Conservation (phyloP, 2,888 invertebrate genomes). For the Achlya flavicornis region DNA sequence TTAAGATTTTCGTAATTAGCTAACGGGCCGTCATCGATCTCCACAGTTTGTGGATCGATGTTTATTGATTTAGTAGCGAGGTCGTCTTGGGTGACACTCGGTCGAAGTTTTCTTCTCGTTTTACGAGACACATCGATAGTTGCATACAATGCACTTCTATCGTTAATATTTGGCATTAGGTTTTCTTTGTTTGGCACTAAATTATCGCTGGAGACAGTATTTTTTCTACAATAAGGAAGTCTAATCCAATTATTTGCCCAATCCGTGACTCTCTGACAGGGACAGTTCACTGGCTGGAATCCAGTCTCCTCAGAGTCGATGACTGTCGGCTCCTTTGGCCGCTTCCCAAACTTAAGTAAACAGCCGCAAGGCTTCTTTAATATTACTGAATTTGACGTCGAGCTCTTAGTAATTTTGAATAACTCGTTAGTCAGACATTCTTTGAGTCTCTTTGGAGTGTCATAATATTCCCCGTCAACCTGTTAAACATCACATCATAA, state of each 20-base stretch:
- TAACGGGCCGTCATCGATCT: conserved; percentile 74
- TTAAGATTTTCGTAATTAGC: conserved; percentile 89
- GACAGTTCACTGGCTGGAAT: conserved; percentile 72
- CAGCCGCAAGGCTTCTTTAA: conserved; percentile 88
- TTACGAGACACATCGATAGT: conserved; percentile 87
- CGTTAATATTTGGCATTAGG: conserved; percentile 60
- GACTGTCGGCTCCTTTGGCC: conserved; percentile 39
- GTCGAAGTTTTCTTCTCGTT: conserved; percentile 73
- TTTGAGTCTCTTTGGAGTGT: conserved; percentile 88
- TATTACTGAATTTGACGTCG: conserved; percentile 82
- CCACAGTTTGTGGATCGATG: conserved; percentile 38
- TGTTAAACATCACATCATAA: conserved; percentile 36
- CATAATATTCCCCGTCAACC: conserved; percentile 86
- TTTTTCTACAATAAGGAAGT: conserved; percentile 83
- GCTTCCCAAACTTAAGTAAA: conserved; percentile 81
- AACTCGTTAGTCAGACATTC: conserved; percentile 85
- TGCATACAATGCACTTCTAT: conserved; percentile 85
- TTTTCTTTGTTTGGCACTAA: conserved; percentile 82
- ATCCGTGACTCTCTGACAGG: conserved; percentile 85
- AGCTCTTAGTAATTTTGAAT: conserved; percentile 74
- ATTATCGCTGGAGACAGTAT: conserved; percentile 47
- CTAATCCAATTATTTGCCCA: conserved; percentile 87
- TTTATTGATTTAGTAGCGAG: conserved; percentile 14
- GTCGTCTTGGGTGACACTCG: conserved; percentile 37
- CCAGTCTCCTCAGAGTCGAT: conserved; percentile 11